phyloP scores from a whole-genome alignment of 1,140 invertebrate species.

The Temnothorax nylanderi region DNA sequence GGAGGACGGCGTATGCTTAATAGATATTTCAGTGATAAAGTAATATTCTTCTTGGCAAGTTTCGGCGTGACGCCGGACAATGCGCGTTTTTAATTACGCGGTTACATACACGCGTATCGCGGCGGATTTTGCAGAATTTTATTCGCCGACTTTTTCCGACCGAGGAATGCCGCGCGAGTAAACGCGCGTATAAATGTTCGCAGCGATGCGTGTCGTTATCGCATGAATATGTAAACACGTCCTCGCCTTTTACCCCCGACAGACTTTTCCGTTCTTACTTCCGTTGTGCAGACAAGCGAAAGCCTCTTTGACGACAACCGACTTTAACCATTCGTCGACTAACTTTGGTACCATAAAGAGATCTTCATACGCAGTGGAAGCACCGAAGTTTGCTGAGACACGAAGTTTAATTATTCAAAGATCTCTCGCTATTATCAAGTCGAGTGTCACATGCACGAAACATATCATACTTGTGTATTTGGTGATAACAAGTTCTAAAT shows the following conservation, averaged over 20 bases:
- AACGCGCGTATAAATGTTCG: constrained; percentile 4
- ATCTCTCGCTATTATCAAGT: constrained; percentile 11
- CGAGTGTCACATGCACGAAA: neutral
- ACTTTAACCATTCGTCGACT: constrained; percentile 47
- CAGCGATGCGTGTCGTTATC: constrained; percentile 28
- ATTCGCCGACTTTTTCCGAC: constrained; percentile 13
- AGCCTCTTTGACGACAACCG: constrained; percentile 19
- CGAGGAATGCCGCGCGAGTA: constrained; percentile 20
- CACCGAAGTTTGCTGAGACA: constrained; percentile 20
- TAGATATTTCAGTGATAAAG: constrained; percentile 68
- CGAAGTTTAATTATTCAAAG: constrained; percentile 56
- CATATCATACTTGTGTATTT: neutral
- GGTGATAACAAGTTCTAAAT: neutral
- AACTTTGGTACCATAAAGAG: constrained; percentile 30
- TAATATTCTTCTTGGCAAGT: constrained; percentile 65
- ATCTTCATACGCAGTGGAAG: constrained; percentile 23
- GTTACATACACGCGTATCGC: neutral
- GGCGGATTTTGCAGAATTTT: constrained; percentile 56
- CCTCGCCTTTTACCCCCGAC: neutral
- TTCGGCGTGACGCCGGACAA: constrained; percentile 53
- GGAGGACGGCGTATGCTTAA: constrained; percentile 66
- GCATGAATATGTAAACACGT: constrained; percentile 44
- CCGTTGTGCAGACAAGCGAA: constrained; percentile 1
- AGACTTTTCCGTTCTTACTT: constrained; percentile 6
- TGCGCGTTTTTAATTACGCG: constrained; percentile 63